These are phyloP conservation scores for Platichthys stellatus DNA, from an alignment of 2,113 vertebrate genomes.

Conservation along the genomic window DNA sequence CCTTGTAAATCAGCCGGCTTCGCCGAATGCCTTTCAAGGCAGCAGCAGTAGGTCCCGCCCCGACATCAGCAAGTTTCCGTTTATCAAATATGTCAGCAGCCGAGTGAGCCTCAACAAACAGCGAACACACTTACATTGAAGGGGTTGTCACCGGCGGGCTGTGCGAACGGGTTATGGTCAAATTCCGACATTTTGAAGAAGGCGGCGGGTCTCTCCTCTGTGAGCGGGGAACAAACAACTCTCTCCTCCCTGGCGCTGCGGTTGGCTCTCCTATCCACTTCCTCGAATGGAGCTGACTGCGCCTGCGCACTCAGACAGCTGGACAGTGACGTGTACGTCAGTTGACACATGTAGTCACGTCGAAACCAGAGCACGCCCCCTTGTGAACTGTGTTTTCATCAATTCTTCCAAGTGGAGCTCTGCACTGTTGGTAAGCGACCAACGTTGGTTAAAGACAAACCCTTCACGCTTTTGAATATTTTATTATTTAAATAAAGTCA, in stretches of 20 bases:
- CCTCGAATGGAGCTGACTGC: constrained; percentile 52
- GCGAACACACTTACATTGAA: constrained; percentile 85
- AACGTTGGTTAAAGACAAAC: too few relatives aligned
- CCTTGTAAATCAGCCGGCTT: constrained; percentile 16
- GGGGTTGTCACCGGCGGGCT: constrained; percentile 87
- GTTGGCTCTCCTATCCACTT: constrained; percentile 62
- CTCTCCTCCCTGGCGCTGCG: constrained; percentile 23
- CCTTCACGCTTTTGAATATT: too few relatives aligned
- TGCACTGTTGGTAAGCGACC: too few relatives aligned
- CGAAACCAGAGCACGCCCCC: background rate
- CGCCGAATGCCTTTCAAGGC: constrained; percentile 30
- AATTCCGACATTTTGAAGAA: constrained; percentile 84
- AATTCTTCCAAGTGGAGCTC: background rate
- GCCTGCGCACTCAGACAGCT: constrained; percentile 57
- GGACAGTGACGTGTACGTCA: constrained; percentile 24
- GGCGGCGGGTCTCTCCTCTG: constrained; percentile 15
- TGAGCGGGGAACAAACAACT: constrained; percentile 45
- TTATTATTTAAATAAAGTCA: too few relatives aligned
- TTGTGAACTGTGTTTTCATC: background rate
- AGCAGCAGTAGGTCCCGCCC: constrained; percentile 4
- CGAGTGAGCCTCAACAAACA: background rate
- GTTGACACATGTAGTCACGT: background rate
- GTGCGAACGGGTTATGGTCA: constrained; percentile 90
- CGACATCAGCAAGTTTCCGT: constrained; percentile 58
- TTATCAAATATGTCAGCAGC: constrained; percentile 38